Conservation (phyloP, 2,888 invertebrate genomes). For the Lamellibrachia satsuma region DNA sequence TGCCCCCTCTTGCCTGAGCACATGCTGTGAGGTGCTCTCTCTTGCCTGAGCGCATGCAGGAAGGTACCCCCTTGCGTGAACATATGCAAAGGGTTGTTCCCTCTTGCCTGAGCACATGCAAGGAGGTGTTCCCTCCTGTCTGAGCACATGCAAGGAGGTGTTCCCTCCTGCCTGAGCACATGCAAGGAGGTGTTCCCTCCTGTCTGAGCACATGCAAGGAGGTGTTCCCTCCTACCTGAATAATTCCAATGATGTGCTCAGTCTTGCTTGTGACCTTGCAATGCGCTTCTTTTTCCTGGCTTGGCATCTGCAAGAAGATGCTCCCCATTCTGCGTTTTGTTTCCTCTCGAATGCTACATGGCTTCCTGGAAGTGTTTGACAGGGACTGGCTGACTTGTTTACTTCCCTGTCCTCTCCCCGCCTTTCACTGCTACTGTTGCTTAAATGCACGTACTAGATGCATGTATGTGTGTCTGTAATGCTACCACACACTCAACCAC, state of each 20-base stretch:
- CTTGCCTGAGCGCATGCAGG: too few relatives aligned
- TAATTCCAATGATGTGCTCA: too few relatives aligned
- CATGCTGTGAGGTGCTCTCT: background rate
- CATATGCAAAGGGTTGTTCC: background rate
- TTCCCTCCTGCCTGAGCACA: too few relatives aligned
- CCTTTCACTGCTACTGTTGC: background rate
- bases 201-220: background rate
- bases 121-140: too few relatives aligned
- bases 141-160: background rate
- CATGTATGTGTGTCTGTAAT: background rate
- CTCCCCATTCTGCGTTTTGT: background rate
- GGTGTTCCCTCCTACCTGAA: background rate
- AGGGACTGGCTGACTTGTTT: constrained; percentile 10
- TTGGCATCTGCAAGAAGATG: background rate
- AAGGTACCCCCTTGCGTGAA: background rate
- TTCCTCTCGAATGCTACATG: constrained; percentile 7
- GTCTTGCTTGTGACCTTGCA: background rate
- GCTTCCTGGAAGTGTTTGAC: background rate
- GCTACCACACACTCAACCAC: background rate
- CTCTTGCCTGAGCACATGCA: background rate
- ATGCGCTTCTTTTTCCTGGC: background rate
- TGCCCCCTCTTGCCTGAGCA: background rate
- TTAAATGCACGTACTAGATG: background rate
- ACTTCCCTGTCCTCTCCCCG: background rate
- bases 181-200: too few relatives aligned